These are phyloP conservation scores for Dorcus parallelipipedus DNA, from an alignment of 2,888 invertebrate genomes.

Conservation along the genomic window DNA sequence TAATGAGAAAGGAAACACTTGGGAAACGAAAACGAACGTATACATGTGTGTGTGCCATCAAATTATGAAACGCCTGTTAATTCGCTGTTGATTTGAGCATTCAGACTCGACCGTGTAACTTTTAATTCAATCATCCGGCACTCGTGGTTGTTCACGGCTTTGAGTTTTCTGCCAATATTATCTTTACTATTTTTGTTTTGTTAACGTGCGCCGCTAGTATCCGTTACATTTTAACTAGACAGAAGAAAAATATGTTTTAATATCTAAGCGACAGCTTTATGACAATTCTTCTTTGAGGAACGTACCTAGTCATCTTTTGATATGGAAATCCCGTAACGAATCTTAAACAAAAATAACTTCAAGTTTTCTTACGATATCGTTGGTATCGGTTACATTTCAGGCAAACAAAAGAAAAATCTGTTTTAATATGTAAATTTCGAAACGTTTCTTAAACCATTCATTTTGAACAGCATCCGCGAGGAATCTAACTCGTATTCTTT, in stretches of 20 bases:
- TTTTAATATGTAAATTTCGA: no score
- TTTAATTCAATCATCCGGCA: conserved; percentile 40
- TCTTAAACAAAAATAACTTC: neutral
- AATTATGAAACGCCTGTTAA: conserved; percentile 43
- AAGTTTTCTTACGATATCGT: neutral
- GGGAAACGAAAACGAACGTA: conserved; percentile 32
- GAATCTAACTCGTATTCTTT: conserved; percentile 20
- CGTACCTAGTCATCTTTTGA: conserved; percentile 7
- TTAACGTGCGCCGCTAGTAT: neutral
- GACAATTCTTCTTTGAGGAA: neutral
- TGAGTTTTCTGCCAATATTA: conserved; percentile 28
- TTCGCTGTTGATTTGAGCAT: conserved; percentile 44
- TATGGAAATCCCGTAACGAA: conserved; percentile 10
- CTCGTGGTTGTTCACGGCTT: conserved; percentile 14
- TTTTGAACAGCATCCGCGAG: no score
- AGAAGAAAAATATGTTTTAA: no score
- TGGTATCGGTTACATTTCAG: neutral
- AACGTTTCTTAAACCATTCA: no score
- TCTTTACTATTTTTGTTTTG: conserved; percentile 14
- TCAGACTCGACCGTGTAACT: conserved; percentile 38
- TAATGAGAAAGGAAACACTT: conserved; percentile 34
- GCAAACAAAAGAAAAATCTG: neutral
- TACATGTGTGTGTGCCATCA: conserved; percentile 30
- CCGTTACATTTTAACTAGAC: no score
- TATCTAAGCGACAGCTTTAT: no score